Percentiles rank a stretch among this genome's conserved stretches.
Conservation (phyloP, 2,113 vertebrate species). For the Chionodraco myersi region DNA sequence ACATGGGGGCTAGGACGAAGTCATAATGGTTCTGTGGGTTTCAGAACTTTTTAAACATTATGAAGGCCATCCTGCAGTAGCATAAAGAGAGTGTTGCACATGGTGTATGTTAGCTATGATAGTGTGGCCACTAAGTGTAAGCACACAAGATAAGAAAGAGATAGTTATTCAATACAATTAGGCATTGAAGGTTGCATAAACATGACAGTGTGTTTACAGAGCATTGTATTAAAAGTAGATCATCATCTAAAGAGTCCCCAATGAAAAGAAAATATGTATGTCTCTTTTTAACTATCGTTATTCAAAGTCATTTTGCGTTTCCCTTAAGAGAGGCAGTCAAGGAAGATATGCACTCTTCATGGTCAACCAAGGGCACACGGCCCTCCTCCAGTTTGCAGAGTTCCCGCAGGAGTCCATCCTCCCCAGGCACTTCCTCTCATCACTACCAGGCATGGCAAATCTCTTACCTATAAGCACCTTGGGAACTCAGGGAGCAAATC, state of each 20-base stretch:
- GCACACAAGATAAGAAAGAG: background rate
- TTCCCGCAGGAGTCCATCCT: constrained; percentile 47
- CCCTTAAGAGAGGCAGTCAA: background rate
- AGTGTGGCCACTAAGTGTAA: background rate
- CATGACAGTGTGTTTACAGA: too few species aligned
- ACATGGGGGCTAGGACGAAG: background rate
- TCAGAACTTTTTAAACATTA: background rate
- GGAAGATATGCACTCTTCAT: constrained; percentile 20
- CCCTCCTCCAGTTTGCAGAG: constrained; percentile 39
- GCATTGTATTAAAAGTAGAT: too few species aligned
- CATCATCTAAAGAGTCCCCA: background rate
- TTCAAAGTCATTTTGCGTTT: background rate
- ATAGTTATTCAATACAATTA: too few species aligned
- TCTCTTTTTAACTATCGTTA: background rate
- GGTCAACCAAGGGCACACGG: constrained; percentile 30
- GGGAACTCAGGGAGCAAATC: constrained; percentile 49
- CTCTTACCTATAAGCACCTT: constrained; percentile 61
- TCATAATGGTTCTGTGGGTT: background rate
- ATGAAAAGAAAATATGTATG: background rate
- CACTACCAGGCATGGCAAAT: constrained; percentile 43
- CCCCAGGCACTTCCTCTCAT: constrained; percentile 56
- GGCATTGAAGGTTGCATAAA: too few species aligned
- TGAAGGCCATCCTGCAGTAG: background rate
- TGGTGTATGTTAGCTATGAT: background rate
- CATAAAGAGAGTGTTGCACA: background rate